Conservation (phyloP, 2,797 vertebrate genomes). For the Acomys russatus region DNA sequence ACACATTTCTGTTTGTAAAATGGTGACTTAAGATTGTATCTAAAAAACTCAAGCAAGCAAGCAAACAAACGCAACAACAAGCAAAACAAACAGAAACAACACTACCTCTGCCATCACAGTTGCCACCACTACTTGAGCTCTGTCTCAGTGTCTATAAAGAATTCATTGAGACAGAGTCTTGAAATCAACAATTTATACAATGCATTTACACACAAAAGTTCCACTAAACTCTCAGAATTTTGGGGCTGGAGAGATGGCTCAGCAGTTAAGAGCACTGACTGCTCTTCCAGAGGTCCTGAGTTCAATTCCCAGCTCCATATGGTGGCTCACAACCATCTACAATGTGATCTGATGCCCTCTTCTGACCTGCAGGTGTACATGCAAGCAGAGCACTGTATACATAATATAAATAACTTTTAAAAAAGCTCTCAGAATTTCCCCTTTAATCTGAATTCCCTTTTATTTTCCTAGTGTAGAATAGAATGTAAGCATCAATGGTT, state of each 20-base stretch:
- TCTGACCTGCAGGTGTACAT: too few relatives aligned
- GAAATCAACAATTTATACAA: neutral
- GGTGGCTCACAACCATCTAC: too few relatives aligned
- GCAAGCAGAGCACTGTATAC: too few relatives aligned
- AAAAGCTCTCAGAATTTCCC: neutral
- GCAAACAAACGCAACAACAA: neutral
- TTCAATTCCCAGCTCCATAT: too few relatives aligned
- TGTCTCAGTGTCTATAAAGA: neutral
- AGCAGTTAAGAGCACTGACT: too few relatives aligned
- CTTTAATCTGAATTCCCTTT: neutral
- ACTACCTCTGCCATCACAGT: neutral
- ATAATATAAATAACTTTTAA: too few relatives aligned
- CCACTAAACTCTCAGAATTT: neutral
- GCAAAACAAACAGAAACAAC: neutral
- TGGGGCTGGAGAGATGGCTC: too few relatives aligned
- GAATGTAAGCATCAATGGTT: neutral
- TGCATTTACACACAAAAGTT: neutral
- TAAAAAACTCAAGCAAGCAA: neutral
- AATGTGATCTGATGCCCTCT: too few relatives aligned
- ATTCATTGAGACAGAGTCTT: neutral
- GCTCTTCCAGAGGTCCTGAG: too few relatives aligned
- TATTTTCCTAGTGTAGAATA: neutral
- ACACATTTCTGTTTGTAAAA: neutral
- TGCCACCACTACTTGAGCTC: neutral
- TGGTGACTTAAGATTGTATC: neutral